Base-by-base conservation (phyloP, 2,113 vertebrate species). In the Urocitellus parryii region DNA sequence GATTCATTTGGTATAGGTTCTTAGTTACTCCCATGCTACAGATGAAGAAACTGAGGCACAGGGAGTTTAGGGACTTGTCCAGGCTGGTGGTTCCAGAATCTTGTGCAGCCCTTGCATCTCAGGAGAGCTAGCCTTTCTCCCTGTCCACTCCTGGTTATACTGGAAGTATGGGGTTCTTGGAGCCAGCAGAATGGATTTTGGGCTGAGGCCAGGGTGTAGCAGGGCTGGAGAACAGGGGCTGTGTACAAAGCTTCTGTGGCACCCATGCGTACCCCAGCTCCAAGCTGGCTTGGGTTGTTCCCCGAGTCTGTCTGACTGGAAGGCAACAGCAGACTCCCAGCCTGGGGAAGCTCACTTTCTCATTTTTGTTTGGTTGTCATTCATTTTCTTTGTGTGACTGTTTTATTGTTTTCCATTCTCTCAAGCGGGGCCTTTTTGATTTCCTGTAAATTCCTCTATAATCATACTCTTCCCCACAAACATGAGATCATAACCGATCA, bases 361-460 rank as follows among this genome's bases (percentile, higher is more conserved):
- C 45, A 0, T 93, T 94, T 95, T 22, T 76, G 56, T 92, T 72
- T 53, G 20, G 87, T 48, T 92, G 88, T 72, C 92, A 89, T 95
- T 95, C 94, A 89, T 97, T 98, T 97, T 90, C 88, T 97, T 37
- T 58, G 88, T 65, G 84, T 82, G 90, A 96, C 96, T 96, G 97
- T 97, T 97, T 97, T 96, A 98, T 97, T 95, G 96, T 97, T 96
- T 95, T 85, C 90, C 58, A 87, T 97, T 93, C 96, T 96, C 97
- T 86, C 68, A 8, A 97, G 97, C 81, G 63, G 81, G 39, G 78
- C 97, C 91, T 96, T 97, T 97, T 90, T 97, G 96, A 97, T 97
- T 97, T 97, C 95, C 96, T 97, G 81, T 97, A 97, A 97, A 97
- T 97, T 95, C 78, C 92, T 94, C 90, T 92, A 13, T 97, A 94